A percentile compares a stretch with the other conserved stretches of the same genome.
phyloP scores from a whole-genome alignment of 2,113 vertebrate species.

The Alligator mississippiensis region DNA sequence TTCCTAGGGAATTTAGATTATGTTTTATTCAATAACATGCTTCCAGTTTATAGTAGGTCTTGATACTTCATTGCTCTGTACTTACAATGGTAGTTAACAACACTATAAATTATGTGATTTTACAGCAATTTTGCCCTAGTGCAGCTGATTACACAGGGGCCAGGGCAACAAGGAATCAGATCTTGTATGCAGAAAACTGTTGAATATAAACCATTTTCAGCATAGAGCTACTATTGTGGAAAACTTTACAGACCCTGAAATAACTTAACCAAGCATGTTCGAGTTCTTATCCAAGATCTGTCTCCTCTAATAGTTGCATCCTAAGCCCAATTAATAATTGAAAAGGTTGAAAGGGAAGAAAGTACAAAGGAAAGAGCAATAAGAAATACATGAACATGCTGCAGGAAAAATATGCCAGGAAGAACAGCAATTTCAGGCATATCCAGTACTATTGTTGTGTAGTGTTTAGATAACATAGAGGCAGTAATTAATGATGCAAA shows the following conservation, averaged over 20 bases:
- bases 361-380: not conserved
- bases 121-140: too few relatives aligned
- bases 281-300: not conserved
- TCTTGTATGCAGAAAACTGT: not conserved
- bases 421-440: not conserved
- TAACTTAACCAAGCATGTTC: not conserved
- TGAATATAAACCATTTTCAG: not conserved
- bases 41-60: not conserved
- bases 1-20: not conserved
- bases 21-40: not conserved
- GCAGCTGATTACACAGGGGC: too few relatives aligned
- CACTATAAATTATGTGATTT: not conserved
- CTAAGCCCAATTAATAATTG: not conserved
- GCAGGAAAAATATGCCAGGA: not conserved
- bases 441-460: not conserved
- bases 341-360: not conserved
- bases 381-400: not conserved
- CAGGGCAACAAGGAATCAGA: too few relatives aligned
- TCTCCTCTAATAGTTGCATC: not conserved
- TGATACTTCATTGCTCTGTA: not conserved
- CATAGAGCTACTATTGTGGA: not conserved
- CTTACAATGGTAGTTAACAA: not conserved
- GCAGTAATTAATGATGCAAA: not conserved
- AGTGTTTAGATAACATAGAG: not conserved
- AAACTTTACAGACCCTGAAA: not conserved